These are phyloP conservation scores for Dolichopus griseipennis DNA, from an alignment of 2,888 invertebrate species.

Conservation along the genomic window DNA sequence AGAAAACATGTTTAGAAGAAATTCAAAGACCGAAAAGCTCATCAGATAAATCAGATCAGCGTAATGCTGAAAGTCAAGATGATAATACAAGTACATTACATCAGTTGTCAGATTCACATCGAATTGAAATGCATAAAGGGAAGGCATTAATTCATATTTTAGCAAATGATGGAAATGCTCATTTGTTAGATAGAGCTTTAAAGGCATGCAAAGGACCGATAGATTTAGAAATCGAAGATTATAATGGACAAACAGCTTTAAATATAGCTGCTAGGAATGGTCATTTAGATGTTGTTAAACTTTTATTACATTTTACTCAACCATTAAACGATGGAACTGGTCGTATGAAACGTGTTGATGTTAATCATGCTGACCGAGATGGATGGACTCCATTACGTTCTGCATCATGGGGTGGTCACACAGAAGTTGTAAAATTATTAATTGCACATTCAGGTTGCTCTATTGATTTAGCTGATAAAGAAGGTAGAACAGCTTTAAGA, in stretches of 20 bases:
- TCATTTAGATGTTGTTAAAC: constrained; percentile 60
- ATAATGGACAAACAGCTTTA: constrained; percentile 75
- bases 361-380: constrained; percentile 70
- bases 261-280: constrained; percentile 78
- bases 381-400: constrained; percentile 88
- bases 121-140: constrained; percentile 46
- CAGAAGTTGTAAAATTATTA: constrained; percentile 72
- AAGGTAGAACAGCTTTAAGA: constrained; percentile 79
- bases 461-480: constrained; percentile 79
- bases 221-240: constrained; percentile 56
- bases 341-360: constrained; percentile 51
- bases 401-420: constrained; percentile 94
- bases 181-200: constrained; percentile 53
- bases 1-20: constrained; percentile 40
- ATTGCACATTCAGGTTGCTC: constrained; percentile 65
- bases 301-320: constrained; percentile 45
- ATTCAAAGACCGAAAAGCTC: constrained; percentile 39
- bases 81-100: constrained; percentile 40
- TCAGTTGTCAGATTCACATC: constrained; percentile 41
- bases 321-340: constrained; percentile 38
- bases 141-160: constrained; percentile 67
- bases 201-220: constrained; percentile 50
- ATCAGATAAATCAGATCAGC: constrained; percentile 40
- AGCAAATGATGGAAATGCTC: constrained; percentile 65
- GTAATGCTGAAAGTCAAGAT: constrained; percentile 38